Evolutionary conservation across 2,113 vertebrate species (phyloP).

Genomic region (Calidris pugnax): DNA sequence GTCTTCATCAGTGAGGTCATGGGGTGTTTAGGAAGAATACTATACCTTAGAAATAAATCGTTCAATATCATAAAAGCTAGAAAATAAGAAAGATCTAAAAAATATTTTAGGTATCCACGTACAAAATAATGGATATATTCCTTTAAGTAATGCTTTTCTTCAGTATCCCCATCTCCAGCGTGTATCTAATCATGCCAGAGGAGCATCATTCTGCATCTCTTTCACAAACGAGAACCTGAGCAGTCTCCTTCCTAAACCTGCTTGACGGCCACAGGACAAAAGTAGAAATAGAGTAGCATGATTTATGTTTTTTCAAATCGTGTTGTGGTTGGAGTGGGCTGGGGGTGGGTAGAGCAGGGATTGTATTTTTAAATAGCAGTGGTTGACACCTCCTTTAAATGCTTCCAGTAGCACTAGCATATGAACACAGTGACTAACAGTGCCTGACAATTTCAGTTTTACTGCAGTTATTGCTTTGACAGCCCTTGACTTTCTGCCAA

Average conservation of each 20-base stretch:
- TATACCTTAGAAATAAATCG: neutral
- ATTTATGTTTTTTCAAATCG: neutral
- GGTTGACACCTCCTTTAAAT: constrained; percentile 32
- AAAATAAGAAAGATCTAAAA: neutral
- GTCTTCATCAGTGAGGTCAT: neutral
- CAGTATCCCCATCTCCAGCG: fast-evolving
- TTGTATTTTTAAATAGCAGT: neutral
- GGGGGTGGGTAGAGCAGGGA: neutral
- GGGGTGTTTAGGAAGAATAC: neutral
- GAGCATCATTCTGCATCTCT: neutral
- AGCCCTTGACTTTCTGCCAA: constrained; percentile 54
- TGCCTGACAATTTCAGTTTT: constrained; percentile 47
- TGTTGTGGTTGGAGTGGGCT: neutral
- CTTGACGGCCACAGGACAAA: neutral
- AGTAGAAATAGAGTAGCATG: neutral
- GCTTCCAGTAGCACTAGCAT: constrained; percentile 13
- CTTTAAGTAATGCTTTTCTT: neutral
- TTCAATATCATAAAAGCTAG: neutral
- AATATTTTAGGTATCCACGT: neutral
- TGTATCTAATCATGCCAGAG: neutral
- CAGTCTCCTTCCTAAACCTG: neutral
- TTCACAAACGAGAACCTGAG: neutral
- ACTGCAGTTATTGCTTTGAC: constrained; percentile 53
- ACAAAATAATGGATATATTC: neutral
- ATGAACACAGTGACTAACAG: constrained; percentile 36